Evolutionary conservation across 2,113 vertebrate species (phyloP), one percentile per base, ranked within the genome.

Genomic region (Tragelaphus scriptus): DNA sequence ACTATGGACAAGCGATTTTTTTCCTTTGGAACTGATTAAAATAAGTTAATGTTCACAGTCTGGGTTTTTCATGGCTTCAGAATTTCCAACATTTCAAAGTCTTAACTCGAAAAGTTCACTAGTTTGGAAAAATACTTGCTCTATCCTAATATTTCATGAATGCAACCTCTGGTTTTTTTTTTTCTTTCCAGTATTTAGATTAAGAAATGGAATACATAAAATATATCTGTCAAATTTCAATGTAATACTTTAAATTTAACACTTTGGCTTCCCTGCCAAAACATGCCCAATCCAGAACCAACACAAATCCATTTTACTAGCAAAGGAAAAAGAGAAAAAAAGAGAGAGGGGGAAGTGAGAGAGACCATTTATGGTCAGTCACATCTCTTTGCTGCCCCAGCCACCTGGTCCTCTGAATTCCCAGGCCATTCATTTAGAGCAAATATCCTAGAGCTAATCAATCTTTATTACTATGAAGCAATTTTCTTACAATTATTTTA

Each of bases 21-120:
- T 81, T 26, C 75, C 59, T 92, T 92, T 95, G 44, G 44, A 94
- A 94, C 44, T 25, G 14, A 32, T 94, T 93, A 25, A 79, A 96
- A 68, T 63, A 82, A 93, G 59, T 79, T 49, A 40, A 51, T 44
- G 17, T 53, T 47, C 25, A 49, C 25, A 28, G 12, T 44, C 32
- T 53, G 32, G 23, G n/a, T 9, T 21, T 85, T 71, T 86, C 25
- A 26, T 15, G 11, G 6, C 32, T n/a, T 56, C 47, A 55, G 25
- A 40, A 85, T 79, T 56, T 15, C 28, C 30, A 59, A 0, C 28
- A 61, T 92, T 68, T 88, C 40, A 51, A 58, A 88, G 21, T 16
- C 28, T 91, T 86, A 82, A 59, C 63, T 95, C 36, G 3, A 16
- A 63, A 86, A 91, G 17, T 51, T 36, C 32, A 47, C 32, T 58